Evolutionary conservation across 2,113 vertebrate genomes (phyloP).

Genomic region (Archocentrus centrarchus): DNA sequence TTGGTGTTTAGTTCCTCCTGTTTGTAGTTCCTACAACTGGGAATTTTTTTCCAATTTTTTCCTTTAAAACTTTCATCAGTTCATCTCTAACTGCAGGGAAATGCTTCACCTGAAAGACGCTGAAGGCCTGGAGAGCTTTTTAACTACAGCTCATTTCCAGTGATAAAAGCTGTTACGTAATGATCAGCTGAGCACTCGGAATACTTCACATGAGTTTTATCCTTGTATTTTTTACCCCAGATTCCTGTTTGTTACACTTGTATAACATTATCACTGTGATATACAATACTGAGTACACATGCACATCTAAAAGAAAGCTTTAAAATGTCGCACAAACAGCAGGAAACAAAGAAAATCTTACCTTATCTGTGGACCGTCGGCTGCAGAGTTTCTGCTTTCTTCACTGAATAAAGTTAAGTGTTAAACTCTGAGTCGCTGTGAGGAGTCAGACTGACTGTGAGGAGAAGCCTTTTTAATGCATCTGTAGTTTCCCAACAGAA

Average conservation of each 20-base stretch:
- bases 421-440: neutral
- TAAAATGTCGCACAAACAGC: too few species aligned
- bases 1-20: too few species aligned
- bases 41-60: neutral
- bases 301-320: neutral
- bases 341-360: neutral
- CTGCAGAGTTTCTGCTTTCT: neutral
- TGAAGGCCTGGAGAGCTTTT: neutral
- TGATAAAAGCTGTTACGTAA: neutral
- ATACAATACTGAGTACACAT: neutral
- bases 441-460: too few species aligned
- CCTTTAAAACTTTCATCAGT: neutral
- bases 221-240: rapidly evolving
- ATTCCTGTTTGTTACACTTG: neutral
- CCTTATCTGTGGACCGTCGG: neutral
- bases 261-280: neutral
- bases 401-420: neutral
- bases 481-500: neutral
- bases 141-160: neutral
- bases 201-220: neutral
- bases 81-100: neutral
- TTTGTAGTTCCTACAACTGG: too few species aligned
- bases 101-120: neutral
- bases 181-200: neutral
- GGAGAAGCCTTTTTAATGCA: neutral